Base-by-base conservation (phyloP, 2,888 invertebrate genomes). In the Herminia tarsipennalis region DNA sequence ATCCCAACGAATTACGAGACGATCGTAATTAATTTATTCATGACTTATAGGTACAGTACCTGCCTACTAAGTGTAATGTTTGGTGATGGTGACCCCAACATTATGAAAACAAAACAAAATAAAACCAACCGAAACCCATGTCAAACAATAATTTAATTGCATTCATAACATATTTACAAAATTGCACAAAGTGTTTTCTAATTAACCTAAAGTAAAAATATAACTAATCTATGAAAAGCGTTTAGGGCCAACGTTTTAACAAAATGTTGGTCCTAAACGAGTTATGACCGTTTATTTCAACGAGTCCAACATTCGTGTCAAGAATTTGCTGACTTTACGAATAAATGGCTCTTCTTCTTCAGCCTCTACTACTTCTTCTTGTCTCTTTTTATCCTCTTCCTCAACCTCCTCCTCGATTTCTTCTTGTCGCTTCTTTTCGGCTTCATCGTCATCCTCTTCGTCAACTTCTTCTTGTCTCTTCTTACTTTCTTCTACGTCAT, bases 101-200 rank as follows among this genome's bases (percentile, higher is more conserved):
- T 22, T 9, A 6, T 9, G 12, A 13, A 14, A 14, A 14, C 2
- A 0, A 17, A n/a, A n/a, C n/a, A n/a, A n/a, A n/a, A 16, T 9
- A 1, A 18, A 17, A 27, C 6, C 17, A 25, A 24, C 2, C 21
- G 16, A 27, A 10, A 16, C 13, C n/a, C 42, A 22, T 10, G 12
- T 53, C 40, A 54, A 55, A 55, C 51, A 68, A 66, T 66, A 63
- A 63, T 69, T 56, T 67, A 68, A 67, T 56, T 44, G 32, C 45
- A 57, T 52, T 52, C 56, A 68, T 60, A 60, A 51, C 46, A 66
- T 88, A 88, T 88, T 86, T 88, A 89, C 88, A 90, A 86, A 87
- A 87, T 86, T 88, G 89, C 89, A 89, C 89, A 86, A 88, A 87
- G 86, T 87, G 84, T 75, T 79, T 60, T 57, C 72, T 70, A 61